These are phyloP conservation scores for Sinohyriopsis cumingii DNA, from an alignment of 2,888 invertebrate species.

Conservation along the genomic window DNA sequence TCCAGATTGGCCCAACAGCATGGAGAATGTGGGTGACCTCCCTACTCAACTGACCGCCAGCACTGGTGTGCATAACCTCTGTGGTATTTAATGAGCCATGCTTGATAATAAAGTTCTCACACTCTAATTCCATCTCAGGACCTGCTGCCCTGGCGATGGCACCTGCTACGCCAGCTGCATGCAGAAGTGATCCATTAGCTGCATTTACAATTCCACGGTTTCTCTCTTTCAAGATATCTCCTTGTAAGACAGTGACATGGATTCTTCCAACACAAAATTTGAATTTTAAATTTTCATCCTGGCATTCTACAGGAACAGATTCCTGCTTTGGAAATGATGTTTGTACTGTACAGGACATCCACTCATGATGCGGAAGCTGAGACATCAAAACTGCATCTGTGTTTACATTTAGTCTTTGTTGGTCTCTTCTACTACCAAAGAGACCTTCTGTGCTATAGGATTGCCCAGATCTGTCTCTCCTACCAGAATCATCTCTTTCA, in stretches of 20 bases:
- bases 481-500: too few species aligned
- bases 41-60: constrained; percentile 22
- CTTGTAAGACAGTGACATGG: constrained; percentile 27
- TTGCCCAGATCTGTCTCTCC: too few species aligned
- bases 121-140: constrained; percentile 26
- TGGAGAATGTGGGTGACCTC: constrained; percentile 28
- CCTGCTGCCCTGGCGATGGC: constrained; percentile 34
- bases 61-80: constrained; percentile 29
- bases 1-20: constrained; percentile 43
- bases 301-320: neutral
- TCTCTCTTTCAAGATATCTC: constrained; percentile 23
- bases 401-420: too few species aligned
- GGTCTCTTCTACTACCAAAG: too few species aligned
- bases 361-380: too few species aligned
- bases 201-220: constrained; percentile 44
- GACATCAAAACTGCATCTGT: too few species aligned
- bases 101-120: constrained; percentile 19
- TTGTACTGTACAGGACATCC: too few species aligned
- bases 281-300: too few species aligned
- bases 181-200: constrained; percentile 33
- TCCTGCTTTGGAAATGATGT: too few species aligned
- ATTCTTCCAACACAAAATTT: constrained; percentile 15
- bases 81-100: constrained; percentile 26
- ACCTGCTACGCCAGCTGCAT: constrained; percentile 37
- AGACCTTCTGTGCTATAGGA: too few species aligned